Evolutionary conservation across 1,140 invertebrate genomes (phyloP).

Genomic region (Drosophila pseudoobscura): DNA sequence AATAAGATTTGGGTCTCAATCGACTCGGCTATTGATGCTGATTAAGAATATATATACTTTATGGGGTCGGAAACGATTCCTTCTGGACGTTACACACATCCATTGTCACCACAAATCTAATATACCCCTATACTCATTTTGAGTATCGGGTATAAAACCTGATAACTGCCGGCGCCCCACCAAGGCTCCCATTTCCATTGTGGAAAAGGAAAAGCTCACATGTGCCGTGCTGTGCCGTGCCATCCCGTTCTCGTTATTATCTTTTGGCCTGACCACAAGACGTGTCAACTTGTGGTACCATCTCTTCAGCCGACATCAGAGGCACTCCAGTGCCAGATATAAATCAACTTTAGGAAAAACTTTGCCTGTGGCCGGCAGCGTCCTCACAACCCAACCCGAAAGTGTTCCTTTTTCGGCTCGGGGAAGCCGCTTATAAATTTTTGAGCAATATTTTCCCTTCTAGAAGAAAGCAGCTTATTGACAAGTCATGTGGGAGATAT

Average conservation of each 20-base stretch:
- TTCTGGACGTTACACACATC: too few species aligned
- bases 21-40: too few species aligned
- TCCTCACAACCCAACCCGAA: conserved; percentile 15
- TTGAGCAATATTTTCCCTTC: conserved; percentile 38
- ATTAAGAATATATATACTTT: too few species aligned
- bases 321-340: conserved; percentile 28
- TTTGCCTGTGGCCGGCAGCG: conserved; percentile 37
- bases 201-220: conserved; percentile 30
- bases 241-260: conserved; percentile 55
- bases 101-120: too few species aligned
- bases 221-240: conserved; percentile 3
- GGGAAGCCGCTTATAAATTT: conserved; percentile 67
- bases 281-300: conserved; percentile 64
- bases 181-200: conserved; percentile 2
- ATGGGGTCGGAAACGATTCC: too few species aligned
- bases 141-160: conserved; percentile 18
- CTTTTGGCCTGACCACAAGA: conserved; percentile 70
- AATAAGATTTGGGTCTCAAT: too few species aligned
- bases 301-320: conserved; percentile 12
- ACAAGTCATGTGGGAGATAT: conserved; percentile 22
- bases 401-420: conserved; percentile 19
- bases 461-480: conserved; percentile 61
- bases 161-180: conserved; percentile 26
- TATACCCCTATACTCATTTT: too few species aligned
- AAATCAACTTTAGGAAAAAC: conserved; percentile 62